Evolutionary conservation across 2,888 invertebrate species (phyloP).

Genomic region (Drosophila subquinaria): DNA sequence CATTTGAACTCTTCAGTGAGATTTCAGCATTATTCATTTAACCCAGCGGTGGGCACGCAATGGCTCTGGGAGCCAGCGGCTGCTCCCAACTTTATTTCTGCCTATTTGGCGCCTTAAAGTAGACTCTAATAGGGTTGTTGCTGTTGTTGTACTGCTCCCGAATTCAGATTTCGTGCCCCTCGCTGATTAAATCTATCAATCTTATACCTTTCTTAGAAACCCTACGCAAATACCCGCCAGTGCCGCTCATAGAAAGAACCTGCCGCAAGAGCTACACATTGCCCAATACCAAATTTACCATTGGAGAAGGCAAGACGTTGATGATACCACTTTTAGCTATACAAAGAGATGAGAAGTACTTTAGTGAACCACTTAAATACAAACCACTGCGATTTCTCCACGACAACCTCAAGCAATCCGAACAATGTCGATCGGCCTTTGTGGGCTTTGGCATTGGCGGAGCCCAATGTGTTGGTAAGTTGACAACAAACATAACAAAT

Average conservation of each 20-base stretch:
- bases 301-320: conserved; percentile 84
- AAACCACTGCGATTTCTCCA: conserved; percentile 85
- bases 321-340: conserved; percentile 85
- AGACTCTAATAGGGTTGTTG: no score
- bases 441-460: conserved; percentile 85
- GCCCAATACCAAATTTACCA: conserved; percentile 78
- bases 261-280: conserved; percentile 84
- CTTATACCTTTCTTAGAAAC: conserved; percentile 72
- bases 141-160: no score
- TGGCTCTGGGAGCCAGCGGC: no score
- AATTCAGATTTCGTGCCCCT: no score
- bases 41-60: neutral
- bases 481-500: neutral
- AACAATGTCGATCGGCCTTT: conserved; percentile 57
- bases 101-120: no score
- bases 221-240: conserved; percentile 85
- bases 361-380: conserved; percentile 85
- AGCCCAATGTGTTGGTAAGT: conserved; percentile 84
- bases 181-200: neutral
- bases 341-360: conserved; percentile 85
- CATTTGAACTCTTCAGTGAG: neutral
- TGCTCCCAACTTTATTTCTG: no score
- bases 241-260: conserved; percentile 84
- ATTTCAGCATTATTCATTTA: neutral
- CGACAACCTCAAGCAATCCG: conserved; percentile 50